A percentile compares a stretch with the other conserved stretches of the same genome.
These are phyloP conservation scores for Pseudochromis fuscus DNA, from an alignment of 2,797 vertebrate species.

Conservation along the genomic window DNA sequence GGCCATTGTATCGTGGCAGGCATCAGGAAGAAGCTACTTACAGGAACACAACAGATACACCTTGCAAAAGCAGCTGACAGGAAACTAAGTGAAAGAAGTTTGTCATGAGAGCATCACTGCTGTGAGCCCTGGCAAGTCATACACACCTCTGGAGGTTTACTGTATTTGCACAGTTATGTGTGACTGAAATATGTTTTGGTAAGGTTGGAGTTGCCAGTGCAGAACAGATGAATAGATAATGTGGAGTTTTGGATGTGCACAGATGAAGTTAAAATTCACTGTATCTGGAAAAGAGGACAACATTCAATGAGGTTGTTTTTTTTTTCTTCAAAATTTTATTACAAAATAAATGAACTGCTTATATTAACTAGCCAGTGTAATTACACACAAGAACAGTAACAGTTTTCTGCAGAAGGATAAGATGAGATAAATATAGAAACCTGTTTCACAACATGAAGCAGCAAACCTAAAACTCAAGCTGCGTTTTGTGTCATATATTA, in stretches of 20 bases:
- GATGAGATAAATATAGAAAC: conserved; percentile 67
- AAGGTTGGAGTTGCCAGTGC: conserved; percentile 10
- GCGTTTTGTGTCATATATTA: conserved; percentile 54
- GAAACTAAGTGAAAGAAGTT: conserved; percentile 44
- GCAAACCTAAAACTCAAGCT: conserved; percentile 48
- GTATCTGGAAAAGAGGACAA: conserved; percentile 37
- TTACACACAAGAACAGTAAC: conserved; percentile 51
- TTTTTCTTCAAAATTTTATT: conserved; percentile 72
- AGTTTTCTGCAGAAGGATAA: conserved; percentile 43
- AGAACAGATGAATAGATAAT: neutral
- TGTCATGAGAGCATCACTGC: neutral
- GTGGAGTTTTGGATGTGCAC: neutral
- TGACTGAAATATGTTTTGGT: conserved; percentile 2
- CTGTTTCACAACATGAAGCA: conserved; percentile 41
- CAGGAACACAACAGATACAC: conserved; percentile 53
- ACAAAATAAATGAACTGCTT: conserved; percentile 78
- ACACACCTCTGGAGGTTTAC: neutral
- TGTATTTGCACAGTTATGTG: neutral
- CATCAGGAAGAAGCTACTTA: conserved; percentile 62
- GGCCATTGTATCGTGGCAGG: conserved; percentile 37
- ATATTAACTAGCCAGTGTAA: conserved; percentile 65
- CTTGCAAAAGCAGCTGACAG: conserved; percentile 37
- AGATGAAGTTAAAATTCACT: neutral
- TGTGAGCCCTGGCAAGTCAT: neutral
- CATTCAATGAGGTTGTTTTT: neutral